Percentiles rank a stretch among this genome's conserved stretches.
These are phyloP conservation scores for Butorides virescens DNA, from an alignment of 2,113 vertebrate species.

Conservation along the genomic window DNA sequence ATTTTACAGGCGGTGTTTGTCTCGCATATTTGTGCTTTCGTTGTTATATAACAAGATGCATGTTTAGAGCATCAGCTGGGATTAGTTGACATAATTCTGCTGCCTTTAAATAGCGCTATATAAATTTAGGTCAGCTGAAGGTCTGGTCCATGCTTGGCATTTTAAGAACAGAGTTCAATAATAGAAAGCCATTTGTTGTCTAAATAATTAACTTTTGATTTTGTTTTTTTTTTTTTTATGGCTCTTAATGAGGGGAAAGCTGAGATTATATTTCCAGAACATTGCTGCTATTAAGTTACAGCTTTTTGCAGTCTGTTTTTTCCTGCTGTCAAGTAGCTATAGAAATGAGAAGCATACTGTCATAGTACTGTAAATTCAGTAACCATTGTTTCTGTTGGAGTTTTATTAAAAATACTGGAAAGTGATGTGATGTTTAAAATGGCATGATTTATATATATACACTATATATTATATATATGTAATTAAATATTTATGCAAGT, in stretches of 20 bases:
- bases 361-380: not conserved
- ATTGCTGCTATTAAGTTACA: not conserved
- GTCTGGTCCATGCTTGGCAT: not conserved
- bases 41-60: slow-evolving; percentile 13
- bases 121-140: slow-evolving; percentile 45
- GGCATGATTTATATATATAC: not conserved
- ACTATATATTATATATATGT: not conserved
- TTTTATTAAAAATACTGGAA: not conserved
- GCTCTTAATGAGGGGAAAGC: not conserved
- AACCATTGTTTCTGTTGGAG: not conserved
- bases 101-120: slow-evolving; percentile 10
- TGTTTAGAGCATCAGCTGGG: slow-evolving; percentile 27
- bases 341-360: not conserved
- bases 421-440: not conserved
- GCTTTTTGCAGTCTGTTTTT: not conserved
- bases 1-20: not conserved
- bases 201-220: slow-evolving; percentile 1
- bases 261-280: not conserved
- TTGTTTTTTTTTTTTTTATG: not conserved
- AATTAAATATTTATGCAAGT: not conserved
- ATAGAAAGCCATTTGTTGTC: slow-evolving; percentile 12
- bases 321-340: not conserved
- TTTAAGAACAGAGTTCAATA: slow-evolving; percentile 28
- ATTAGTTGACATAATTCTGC: slow-evolving; percentile 57
- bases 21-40: not conserved